Evolutionary conservation across 2,113 vertebrate species (phyloP).

Genomic region (Acanthochromis polyacanthus): DNA sequence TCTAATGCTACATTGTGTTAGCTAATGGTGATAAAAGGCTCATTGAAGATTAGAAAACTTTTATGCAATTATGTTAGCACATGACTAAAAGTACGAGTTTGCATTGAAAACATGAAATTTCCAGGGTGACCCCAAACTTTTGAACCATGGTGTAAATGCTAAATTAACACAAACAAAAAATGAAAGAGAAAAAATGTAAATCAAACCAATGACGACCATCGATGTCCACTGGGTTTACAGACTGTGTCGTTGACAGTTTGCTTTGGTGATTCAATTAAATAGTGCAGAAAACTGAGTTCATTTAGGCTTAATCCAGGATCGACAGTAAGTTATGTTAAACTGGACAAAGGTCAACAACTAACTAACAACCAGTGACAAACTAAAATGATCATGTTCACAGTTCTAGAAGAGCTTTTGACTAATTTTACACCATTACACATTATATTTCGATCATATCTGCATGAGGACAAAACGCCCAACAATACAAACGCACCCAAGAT

Average conservation of each 20-base stretch:
- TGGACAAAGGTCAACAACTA: not conserved
- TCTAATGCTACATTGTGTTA: too few relatives aligned
- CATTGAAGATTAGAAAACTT: too few relatives aligned
- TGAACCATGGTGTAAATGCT: too few relatives aligned
- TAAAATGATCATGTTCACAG: not conserved
- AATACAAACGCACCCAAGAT: not conserved
- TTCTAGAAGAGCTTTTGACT: too few relatives aligned
- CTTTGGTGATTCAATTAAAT: constrained; percentile 5
- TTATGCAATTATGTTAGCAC: too few relatives aligned
- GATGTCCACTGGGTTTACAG: too few relatives aligned
- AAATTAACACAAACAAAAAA: not conserved
- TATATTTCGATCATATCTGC: too few relatives aligned
- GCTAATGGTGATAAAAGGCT: too few relatives aligned
- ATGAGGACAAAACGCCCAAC: not conserved
- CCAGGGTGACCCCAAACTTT: too few relatives aligned
- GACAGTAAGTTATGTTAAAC: fast-evolving
- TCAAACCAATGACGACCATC: not conserved
- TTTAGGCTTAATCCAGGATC: not conserved
- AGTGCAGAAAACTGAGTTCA: not conserved
- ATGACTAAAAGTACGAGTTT: too few relatives aligned
- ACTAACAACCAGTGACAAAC: not conserved
- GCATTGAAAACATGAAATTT: too few relatives aligned
- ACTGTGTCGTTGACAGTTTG: too few relatives aligned
- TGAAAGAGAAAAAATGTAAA: not conserved
- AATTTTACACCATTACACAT: not conserved